These are phyloP conservation scores for Macrotus californicus DNA, from an alignment of 2,113 vertebrate genomes.

Conservation along the genomic window DNA sequence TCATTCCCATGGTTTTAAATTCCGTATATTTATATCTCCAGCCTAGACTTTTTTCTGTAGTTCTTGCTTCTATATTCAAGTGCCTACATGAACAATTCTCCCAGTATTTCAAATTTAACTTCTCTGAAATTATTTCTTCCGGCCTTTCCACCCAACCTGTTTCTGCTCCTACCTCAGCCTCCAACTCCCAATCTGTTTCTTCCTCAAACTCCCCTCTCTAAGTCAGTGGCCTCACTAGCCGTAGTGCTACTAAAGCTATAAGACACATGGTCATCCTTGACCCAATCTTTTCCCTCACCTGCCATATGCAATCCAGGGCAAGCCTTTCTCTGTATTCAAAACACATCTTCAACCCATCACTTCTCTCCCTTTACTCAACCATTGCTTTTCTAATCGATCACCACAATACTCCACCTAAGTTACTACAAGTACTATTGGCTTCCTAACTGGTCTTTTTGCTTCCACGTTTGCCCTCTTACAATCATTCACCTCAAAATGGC, in stretches of 20 bases:
- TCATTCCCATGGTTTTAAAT: slow-evolving; percentile 47
- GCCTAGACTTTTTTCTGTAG: slow-evolving; percentile 42
- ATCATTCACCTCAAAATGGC: not conserved
- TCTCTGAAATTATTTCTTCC: slow-evolving; percentile 66
- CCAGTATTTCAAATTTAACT: slow-evolving; percentile 71
- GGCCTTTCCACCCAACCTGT: slow-evolving; percentile 56
- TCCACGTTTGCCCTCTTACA: not conserved
- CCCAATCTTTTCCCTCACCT: not conserved
- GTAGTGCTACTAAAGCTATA: not conserved
- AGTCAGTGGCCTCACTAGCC: slow-evolving; percentile 43
- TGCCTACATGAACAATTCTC: slow-evolving; percentile 58
- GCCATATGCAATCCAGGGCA: not conserved
- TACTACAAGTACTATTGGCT: not conserved
- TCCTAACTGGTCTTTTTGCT: not conserved
- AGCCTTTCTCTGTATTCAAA: not conserved
- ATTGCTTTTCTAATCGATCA: not conserved
- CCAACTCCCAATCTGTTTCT: slow-evolving; percentile 67
- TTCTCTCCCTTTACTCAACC: not conserved
- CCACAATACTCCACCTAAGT: not conserved
- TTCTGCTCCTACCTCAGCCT: slow-evolving; percentile 64
- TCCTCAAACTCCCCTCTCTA: not conserved
- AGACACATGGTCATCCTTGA: not conserved
- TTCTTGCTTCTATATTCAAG: slow-evolving; percentile 70
- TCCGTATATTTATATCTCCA: slow-evolving; percentile 54
- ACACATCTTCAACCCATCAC: not conserved